Evolutionary conservation across 2,888 invertebrate genomes (phyloP).

Genomic region (Mythimna impura): DNA sequence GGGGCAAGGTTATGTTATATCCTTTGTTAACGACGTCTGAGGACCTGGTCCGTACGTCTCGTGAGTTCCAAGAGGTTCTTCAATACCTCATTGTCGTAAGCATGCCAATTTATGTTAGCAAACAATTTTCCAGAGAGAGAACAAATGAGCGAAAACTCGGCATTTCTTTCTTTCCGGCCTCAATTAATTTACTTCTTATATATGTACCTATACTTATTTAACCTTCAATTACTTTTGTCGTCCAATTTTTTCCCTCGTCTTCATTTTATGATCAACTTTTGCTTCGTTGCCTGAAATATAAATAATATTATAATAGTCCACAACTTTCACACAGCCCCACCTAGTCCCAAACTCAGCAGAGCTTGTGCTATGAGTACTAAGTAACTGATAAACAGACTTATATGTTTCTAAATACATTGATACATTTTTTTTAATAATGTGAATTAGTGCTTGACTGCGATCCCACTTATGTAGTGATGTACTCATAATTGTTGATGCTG

Average conservation of each 20-base stretch:
- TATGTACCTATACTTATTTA: constrained; percentile 22
- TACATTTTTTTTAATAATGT: too few relatives aligned
- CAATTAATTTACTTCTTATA: constrained; percentile 42
- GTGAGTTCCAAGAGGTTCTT: constrained; percentile 3
- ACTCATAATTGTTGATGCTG: too few relatives aligned
- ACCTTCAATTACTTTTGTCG: constrained; percentile 35
- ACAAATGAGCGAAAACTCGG: constrained; percentile 25
- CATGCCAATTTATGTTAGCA: constrained; percentile 41
- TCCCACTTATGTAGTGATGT: too few relatives aligned
- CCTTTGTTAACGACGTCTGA: constrained; percentile 4
- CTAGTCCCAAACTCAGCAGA: too few relatives aligned
- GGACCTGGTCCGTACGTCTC: neutral
- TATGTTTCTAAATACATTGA: too few relatives aligned
- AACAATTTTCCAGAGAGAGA: constrained; percentile 34
- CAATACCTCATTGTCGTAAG: constrained; percentile 37
- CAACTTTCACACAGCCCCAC: too few relatives aligned
- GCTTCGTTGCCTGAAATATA: constrained; percentile 5
- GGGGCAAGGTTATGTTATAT: constrained; percentile 11
- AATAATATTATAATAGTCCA: too few relatives aligned
- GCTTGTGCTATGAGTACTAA: too few relatives aligned
- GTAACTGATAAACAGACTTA: too few relatives aligned
- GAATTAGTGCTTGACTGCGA: too few relatives aligned
- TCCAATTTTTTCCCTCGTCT: constrained; percentile 14
- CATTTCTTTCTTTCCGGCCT: constrained; percentile 26
- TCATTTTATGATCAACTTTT: constrained; percentile 9